Base-by-base conservation (phyloP, 2,797 vertebrate genomes). In the Cyclopterus lumpus region DNA sequence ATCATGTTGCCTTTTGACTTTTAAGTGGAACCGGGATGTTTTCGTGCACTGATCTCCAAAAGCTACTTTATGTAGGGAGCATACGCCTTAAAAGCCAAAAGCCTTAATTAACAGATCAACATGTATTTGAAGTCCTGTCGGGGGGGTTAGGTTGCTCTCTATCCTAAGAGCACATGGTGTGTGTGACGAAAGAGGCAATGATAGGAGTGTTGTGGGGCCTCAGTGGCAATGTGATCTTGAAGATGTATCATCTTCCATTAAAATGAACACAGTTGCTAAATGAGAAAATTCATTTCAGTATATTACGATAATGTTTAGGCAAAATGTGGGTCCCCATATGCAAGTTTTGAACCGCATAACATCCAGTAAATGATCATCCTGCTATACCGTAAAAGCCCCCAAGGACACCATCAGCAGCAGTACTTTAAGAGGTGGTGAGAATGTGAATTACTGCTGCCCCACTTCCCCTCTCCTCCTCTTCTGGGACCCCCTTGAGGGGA, bases 391-490 rank as follows among this genome's bases (percentile, higher is more conserved):
- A 51, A 32, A 77, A 44, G 6, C 5, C 75, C 82, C 77, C 3
- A 36, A 63, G 78, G 86, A 73, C 60, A 18, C 71, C 80, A 84
- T 88, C 82, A 88, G 73, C 64, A 65, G 80, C 67, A 36, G 44
- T 1, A 18, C 62, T 85, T 69, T 51, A 71, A 81, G 84, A 86
- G 64, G 75, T 78, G 81, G 54, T 74, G 80, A 85, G 84, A 88
- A 90, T 81, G 71, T 65, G 69, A 85, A 90, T 91, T 88, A 90
- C 78, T 86, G 88, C 89, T 83, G 89, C 88, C 84, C 90, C 83
- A 89, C 73, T 93, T 92, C 87, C 58, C 59, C 80, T 77, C 26
- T 26, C 69, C 69, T 74, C 24, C 64, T 24, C n/a, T 67, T 66
- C 79, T 75, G 74, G 77, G 71, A 83, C 67, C 67, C 79, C 78